Percentiles rank a stretch among this genome's conserved stretches.
Evolutionary conservation across 2,888 invertebrate genomes (phyloP).

Genomic region (Clistopyga incitator): DNA sequence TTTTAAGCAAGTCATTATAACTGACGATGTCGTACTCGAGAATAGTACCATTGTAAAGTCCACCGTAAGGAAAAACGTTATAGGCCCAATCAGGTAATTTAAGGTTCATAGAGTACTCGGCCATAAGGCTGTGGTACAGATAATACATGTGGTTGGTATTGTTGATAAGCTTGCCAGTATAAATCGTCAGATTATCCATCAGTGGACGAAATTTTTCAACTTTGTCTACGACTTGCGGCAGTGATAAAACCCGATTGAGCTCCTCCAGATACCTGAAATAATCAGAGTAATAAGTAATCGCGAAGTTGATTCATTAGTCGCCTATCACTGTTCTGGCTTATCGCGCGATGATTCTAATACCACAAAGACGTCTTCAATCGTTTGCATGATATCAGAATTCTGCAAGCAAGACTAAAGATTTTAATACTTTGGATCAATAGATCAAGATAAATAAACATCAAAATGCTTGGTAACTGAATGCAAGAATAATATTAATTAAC

Average conservation of each 20-base stretch:
- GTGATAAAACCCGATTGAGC: conserved; percentile 65
- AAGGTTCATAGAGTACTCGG: conserved; percentile 85
- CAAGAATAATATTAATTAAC: no score
- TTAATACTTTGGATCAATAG: not conserved
- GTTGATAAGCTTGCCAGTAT: conserved; percentile 71
- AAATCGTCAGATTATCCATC: conserved; percentile 69
- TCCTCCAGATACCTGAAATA: conserved; percentile 72
- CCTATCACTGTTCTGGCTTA: not conserved
- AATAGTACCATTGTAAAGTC: conserved; percentile 85
- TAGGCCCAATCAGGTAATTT: conserved; percentile 86
- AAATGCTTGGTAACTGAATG: no score
- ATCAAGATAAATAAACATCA: not conserved
- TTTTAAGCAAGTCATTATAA: conserved; percentile 84
- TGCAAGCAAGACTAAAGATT: not conserved
- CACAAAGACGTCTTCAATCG: not conserved
- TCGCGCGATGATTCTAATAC: not conserved
- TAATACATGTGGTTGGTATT: conserved; percentile 71
- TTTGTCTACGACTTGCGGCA: conserved; percentile 59
- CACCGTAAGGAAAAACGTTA: conserved; percentile 85
- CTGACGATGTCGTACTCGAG: conserved; percentile 86
- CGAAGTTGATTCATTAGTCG: not conserved
- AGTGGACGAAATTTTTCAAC: conserved; percentile 67
- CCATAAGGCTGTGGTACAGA: conserved; percentile 77
- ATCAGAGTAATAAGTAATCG: conserved; percentile 3
- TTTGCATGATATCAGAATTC: not conserved